Conservation (phyloP, 2,888 invertebrate species). For the Catocala nupta region DNA sequence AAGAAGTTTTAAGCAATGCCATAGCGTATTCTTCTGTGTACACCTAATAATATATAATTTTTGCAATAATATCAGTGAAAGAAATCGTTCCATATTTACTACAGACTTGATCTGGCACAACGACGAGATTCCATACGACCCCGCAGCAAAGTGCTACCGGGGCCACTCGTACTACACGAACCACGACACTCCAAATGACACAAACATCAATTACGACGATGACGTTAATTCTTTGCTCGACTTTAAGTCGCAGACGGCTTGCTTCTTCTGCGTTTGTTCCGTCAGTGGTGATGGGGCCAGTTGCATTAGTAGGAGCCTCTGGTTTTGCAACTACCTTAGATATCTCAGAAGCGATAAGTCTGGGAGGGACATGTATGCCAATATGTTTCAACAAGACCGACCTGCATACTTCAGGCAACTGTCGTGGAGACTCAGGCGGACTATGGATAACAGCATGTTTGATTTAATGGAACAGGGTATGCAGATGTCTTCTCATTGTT, state of each 20-base stretch:
- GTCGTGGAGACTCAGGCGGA: slow-evolving; percentile 73
- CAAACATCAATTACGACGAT: slow-evolving; percentile 61
- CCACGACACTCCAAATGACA: slow-evolving; percentile 64
- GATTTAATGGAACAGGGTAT: slow-evolving; percentile 71
- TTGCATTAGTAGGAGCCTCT: slow-evolving; percentile 65
- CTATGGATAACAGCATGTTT: slow-evolving; percentile 73
- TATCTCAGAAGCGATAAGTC: slow-evolving; percentile 50
- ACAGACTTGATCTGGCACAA: slow-evolving; percentile 80
- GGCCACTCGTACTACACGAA: slow-evolving; percentile 76
- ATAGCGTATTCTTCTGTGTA: no score
- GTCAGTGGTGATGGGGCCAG: slow-evolving; percentile 52
- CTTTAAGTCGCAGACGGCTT: slow-evolving; percentile 56
- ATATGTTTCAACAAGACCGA: slow-evolving; percentile 67
- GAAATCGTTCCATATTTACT: slow-evolving; percentile 17
- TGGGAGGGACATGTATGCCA: slow-evolving; percentile 60
- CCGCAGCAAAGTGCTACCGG: slow-evolving; percentile 66
- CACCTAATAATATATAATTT: no score
- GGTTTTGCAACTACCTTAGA: slow-evolving; percentile 73
- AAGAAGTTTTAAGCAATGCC: no score
- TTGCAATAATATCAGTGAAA: no score
- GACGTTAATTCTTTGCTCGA: slow-evolving; percentile 66
- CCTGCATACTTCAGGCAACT: slow-evolving; percentile 72
- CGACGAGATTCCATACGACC: slow-evolving; percentile 76
- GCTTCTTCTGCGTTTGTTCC: slow-evolving; percentile 74
- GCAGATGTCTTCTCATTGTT: slow-evolving; percentile 27